phyloP scores from a whole-genome alignment of 2,113 vertebrate species.

The Andinoacara biseriatus region DNA sequence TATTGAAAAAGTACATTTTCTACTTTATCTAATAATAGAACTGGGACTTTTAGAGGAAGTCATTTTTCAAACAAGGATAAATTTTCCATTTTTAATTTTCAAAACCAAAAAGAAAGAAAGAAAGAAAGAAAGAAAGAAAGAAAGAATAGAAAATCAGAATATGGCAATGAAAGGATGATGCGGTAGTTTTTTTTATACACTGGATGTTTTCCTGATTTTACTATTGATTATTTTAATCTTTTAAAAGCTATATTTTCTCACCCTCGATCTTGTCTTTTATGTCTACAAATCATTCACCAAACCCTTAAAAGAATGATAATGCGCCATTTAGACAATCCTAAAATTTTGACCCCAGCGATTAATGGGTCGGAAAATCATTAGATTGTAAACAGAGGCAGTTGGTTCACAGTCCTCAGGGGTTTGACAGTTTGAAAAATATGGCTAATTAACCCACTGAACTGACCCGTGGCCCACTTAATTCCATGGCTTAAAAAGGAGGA shows the following conservation, averaged over 20 bases:
- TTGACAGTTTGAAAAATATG: constrained; percentile 58
- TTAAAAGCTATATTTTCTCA: neutral
- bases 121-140: rapidly evolving
- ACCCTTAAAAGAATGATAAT: constrained; percentile 13
- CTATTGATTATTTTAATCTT: neutral
- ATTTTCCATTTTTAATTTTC: neutral
- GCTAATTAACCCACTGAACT: constrained; percentile 69
- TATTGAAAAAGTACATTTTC: neutral
- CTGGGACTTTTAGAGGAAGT: neutral
- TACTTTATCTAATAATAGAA: neutral
- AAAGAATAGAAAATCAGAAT: neutral
- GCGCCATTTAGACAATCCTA: neutral
- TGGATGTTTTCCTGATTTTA: neutral
- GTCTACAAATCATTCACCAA: constrained; percentile 3
- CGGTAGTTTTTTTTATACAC: neutral
- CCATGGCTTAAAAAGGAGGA: constrained; percentile 13
- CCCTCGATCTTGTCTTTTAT: neutral
- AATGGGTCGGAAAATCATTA: constrained; percentile 63
- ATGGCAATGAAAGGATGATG: neutral
- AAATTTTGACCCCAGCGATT: constrained; percentile 44
- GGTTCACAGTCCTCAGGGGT: constrained; percentile 44
- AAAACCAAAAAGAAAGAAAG: neutral
- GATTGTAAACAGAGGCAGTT: constrained; percentile 65
- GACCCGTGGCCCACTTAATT: constrained; percentile 51
- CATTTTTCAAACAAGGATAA: neutral